phyloP scores from a whole-genome alignment of 2,888 invertebrate genomes.

The Trachelus iudaicus region DNA sequence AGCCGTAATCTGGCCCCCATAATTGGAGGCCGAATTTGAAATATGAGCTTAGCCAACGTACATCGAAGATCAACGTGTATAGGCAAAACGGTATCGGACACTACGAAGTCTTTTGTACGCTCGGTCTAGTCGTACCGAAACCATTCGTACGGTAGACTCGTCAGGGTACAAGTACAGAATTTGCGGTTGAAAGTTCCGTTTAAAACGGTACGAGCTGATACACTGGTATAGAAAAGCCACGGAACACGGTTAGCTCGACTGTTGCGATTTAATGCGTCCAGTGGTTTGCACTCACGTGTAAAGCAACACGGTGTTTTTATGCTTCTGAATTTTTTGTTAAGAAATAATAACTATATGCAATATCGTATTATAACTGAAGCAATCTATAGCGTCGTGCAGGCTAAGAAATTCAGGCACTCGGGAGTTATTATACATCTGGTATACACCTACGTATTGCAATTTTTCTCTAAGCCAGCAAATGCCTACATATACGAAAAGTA shows the following conservation, averaged over 20 bases:
- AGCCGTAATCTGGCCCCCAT: conserved; percentile 34
- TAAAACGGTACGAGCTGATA: background rate
- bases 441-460: background rate
- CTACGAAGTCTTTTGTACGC: background rate
- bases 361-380: background rate
- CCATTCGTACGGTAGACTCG: background rate
- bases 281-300: background rate
- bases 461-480: background rate
- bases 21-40: conserved; percentile 30
- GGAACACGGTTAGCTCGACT: background rate
- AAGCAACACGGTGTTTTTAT: background rate
- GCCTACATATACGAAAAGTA: background rate
- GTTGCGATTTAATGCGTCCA: background rate
- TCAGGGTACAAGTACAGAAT: background rate
- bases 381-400: background rate
- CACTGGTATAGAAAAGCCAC: background rate
- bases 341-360: background rate
- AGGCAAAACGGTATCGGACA: background rate
- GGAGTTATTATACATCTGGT: too few relatives aligned
- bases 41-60: conserved; percentile 1
- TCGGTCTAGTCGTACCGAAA: background rate
- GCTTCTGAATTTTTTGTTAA: background rate
- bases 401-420: background rate
- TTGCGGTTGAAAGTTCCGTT: background rate
- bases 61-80: background rate